Conservation (phyloP, 2,797 vertebrate species). For the Lepus townsendii region DNA sequence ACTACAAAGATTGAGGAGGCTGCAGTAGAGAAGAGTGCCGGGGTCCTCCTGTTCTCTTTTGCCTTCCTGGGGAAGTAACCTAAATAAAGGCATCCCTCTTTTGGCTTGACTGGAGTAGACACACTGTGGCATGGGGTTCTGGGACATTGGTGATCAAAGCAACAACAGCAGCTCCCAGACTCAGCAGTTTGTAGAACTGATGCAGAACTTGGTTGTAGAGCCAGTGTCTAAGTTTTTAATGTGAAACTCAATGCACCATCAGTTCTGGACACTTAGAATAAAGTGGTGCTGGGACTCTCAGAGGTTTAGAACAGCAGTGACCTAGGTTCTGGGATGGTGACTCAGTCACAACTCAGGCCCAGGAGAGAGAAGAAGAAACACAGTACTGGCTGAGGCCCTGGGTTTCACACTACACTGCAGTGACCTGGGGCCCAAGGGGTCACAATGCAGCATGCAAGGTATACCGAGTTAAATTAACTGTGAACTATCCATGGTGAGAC, state of each 20-base stretch:
- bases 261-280: background rate
- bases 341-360: too few relatives aligned
- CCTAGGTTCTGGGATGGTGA: background rate
- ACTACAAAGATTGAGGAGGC: background rate
- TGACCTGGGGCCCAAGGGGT: too few relatives aligned
- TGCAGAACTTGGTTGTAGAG: too few relatives aligned
- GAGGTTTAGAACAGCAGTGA: background rate
- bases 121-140: accelerated
- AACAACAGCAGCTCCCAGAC: background rate
- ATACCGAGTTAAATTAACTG: background rate
- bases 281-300: background rate
- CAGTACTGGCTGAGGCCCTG: background rate
- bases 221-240: too few relatives aligned
- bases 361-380: background rate
- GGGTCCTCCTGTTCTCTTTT: background rate
- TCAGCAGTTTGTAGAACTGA: background rate
- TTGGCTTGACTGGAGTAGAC: background rate
- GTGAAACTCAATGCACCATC: too few relatives aligned
- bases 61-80: too few relatives aligned
- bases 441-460: background rate
- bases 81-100: background rate
- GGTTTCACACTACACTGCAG: too few relatives aligned
- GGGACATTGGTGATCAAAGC: too few relatives aligned
- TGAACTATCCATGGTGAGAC: background rate
- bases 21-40: background rate